Conservation (phyloP, 1,140 invertebrate genomes). For the Drosophila pruinosa region DNA sequence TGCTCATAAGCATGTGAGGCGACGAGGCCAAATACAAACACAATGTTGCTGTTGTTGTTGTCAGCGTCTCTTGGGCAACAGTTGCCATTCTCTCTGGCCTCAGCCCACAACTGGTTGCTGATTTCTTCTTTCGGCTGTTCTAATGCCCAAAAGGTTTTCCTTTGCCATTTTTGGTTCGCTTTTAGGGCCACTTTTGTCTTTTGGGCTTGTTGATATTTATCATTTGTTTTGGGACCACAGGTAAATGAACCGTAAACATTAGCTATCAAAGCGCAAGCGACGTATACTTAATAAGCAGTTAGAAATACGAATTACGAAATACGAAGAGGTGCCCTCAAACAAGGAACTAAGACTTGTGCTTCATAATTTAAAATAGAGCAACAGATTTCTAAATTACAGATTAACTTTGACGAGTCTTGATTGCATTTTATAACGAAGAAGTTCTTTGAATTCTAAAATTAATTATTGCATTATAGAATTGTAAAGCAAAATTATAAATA, state of each 20-base stretch:
- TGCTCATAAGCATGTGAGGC: conserved; percentile 77
- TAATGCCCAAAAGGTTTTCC: conserved; percentile 36
- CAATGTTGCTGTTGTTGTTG: conserved; percentile 55
- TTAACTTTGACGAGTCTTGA: no score
- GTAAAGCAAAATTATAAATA: no score
- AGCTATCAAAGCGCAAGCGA: not conserved
- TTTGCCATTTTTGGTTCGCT: conserved; percentile 10
- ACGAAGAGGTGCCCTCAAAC: not conserved
- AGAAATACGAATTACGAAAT: not conserved
- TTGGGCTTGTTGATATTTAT: conserved; percentile 30
- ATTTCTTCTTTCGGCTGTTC: not conserved
- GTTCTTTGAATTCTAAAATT: no score
- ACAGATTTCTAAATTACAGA: no score
- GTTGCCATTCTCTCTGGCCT: not conserved
- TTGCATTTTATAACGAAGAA: no score
- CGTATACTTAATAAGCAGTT: conserved; percentile 20
- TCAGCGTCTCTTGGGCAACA: conserved; percentile 27
- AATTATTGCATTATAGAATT: no score
- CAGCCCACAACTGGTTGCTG: not conserved
- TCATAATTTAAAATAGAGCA: no score
- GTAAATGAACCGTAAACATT: conserved; percentile 35
- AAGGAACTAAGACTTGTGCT: not conserved
- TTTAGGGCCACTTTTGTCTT: conserved; percentile 37
- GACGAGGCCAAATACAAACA: conserved; percentile 38
- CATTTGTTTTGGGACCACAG: conserved; percentile 11